Conservation (phyloP, 2,113 vertebrate species). For the Emydocephalus ijimae region DNA sequence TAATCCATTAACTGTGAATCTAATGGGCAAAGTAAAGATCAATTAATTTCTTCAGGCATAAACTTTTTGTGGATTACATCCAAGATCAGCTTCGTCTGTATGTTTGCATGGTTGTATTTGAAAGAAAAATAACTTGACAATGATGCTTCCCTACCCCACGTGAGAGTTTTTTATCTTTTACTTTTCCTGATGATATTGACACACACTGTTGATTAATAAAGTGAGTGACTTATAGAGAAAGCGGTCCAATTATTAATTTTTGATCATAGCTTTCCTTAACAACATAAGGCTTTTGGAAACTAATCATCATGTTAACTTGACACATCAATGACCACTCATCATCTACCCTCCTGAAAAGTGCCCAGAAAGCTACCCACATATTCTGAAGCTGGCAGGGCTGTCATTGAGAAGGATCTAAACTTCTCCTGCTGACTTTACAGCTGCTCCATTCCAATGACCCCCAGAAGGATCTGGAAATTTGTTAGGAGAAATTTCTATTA, state of each 20-base stretch:
- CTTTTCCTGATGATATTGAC: background rate
- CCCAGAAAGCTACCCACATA: conserved; percentile 68
- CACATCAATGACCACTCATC: conserved; percentile 45
- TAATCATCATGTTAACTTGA: conserved; percentile 66
- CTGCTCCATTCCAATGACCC: conserved; percentile 80
- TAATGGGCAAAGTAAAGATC: background rate
- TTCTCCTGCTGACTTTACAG: conserved; percentile 80
- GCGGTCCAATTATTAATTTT: conserved; percentile 12
- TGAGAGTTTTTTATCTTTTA: background rate
- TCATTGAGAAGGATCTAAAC: conserved; percentile 67
- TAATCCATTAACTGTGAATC: background rate
- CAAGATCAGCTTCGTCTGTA: background rate
- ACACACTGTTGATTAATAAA: accelerated
- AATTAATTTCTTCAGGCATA: background rate
- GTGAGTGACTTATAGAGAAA: conserved; percentile 2
- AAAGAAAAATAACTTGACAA: background rate
- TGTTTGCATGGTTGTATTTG: background rate
- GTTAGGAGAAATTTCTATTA: conserved; percentile 79
- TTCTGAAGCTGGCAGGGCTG: conserved; percentile 53
- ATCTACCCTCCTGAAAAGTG: conserved; percentile 55
- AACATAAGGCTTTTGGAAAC: conserved; percentile 45
- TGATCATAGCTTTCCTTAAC: conserved; percentile 9
- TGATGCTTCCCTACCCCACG: background rate
- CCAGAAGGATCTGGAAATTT: conserved; percentile 70
- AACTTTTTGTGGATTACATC: background rate